Conservation (phyloP, 2,797 vertebrate genomes). For the Pseudochromis fuscus region DNA sequence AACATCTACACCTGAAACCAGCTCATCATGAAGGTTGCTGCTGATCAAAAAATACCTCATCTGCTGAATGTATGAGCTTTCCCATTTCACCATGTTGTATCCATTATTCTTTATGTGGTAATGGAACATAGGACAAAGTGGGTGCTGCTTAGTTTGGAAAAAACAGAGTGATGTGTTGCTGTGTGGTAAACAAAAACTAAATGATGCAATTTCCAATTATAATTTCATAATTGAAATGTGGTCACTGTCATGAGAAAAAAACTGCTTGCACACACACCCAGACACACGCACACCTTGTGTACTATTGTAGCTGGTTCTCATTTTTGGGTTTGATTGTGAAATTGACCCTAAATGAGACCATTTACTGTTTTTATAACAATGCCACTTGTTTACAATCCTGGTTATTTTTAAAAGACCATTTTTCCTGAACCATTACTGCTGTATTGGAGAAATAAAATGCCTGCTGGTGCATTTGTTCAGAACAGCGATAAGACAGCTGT, state of each 20-base stretch:
- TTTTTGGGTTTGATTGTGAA: conserved; percentile 33
- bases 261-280: neutral
- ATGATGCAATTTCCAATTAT: conserved; percentile 1
- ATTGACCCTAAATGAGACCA: conserved; percentile 38
- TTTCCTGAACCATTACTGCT: conserved; percentile 37
- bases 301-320: neutral
- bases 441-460: conserved; percentile 36
- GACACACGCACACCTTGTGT: neutral
- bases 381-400: conserved; percentile 31
- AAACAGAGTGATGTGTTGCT: conserved; percentile 2
- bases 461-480: conserved; percentile 53
- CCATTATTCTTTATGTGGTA: neutral
- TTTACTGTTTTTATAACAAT: conserved; percentile 51
- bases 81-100: neutral
- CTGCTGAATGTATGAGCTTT: conserved; percentile 10
- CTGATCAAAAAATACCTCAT: neutral
- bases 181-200: conserved; percentile 8
- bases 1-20: neutral
- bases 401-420: conserved; percentile 49
- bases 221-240: conserved; percentile 16
- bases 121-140: neutral
- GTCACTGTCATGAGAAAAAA: conserved; percentile 1
- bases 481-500: conserved; percentile 43
- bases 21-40: conserved; percentile 10
- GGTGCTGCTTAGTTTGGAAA: neutral